Base-by-base conservation (phyloP, 92 coral and sea anemone genomes). In the Chrysogorgia sp. region DNA sequence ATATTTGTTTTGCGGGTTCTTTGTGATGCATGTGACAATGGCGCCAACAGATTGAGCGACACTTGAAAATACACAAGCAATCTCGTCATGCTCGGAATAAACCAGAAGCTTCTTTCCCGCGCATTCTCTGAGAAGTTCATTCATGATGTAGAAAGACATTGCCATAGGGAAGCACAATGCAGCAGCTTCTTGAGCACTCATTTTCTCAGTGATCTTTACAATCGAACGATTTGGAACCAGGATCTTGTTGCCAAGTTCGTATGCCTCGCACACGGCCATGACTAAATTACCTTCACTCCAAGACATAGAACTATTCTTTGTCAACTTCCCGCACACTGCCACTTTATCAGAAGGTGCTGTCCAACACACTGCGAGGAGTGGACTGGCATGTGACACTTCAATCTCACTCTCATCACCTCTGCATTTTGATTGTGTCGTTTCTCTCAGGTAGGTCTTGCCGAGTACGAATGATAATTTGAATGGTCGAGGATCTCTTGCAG, bases 401-500 rank as follows among this genome's bases (percentile, higher is more conserved):
- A 87, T 40, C 55, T 67, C 57, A 21, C 33, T 40, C 6, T 34
- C 60, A 3, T 59, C 55, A n/a, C 30, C 64, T 49, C 40, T 41
- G 35, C 72, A 55, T 7, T 49, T 29, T 21, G 31, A 7, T 6
- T 60, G 33, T 57, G 71, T 55, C 21, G 77, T 71, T n/a, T 77
- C 70, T 41, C 34, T 52, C 25, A 67, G 13, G 25, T 35, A 67
- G 55, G 37, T 30, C 24, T 81, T 71, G 34, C 40, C 76, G 7
- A 85, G 84, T 10, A 55, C 83, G 29, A 15, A 21, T 12, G 79
- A 31, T 67, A 87, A 20, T 43, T 35, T 78, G 14, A 87, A 8
- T 32, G 88, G 74, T 14, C 48, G 15, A 5, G 23, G 72, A 8
- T 31, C 30, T 26, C 48, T 59, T 15, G 43, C 68, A 0, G 49